phyloP scores from a whole-genome alignment of 1,140 invertebrate species.

The Pseudachorutes palmiensis region DNA sequence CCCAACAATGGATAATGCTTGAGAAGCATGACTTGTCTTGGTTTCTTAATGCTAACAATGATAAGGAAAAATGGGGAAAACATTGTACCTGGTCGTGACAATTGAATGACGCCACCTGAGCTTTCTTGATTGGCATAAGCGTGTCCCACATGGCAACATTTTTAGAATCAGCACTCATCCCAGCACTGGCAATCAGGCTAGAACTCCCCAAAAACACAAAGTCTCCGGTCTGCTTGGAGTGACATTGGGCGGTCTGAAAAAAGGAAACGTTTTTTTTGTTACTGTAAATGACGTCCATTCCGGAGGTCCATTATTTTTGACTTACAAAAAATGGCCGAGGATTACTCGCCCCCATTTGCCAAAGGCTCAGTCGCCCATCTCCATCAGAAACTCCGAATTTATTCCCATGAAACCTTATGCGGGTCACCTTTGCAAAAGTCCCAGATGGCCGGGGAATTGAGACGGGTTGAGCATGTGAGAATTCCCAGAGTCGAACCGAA shows the following conservation, averaged over 20 bases:
- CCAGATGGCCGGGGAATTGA: constrained; percentile 80
- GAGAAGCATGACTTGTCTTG: background rate
- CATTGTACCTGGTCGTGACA: constrained; percentile 65
- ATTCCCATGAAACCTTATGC: constrained; percentile 93
- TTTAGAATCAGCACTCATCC: constrained; percentile 89
- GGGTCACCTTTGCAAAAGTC: constrained; percentile 90
- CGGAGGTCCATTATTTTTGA: constrained; percentile 37
- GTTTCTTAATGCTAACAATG: no score
- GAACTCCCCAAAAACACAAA: constrained; percentile 96
- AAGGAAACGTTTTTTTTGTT: background rate
- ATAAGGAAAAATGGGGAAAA: background rate
- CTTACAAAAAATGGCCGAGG: constrained; percentile 92
- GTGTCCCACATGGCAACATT: constrained; percentile 99
- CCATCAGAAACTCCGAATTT: constrained; percentile 91
- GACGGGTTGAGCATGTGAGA: constrained; percentile 84
- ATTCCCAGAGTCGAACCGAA: constrained; percentile 95
- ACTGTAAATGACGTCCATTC: background rate
- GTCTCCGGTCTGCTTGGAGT: constrained; percentile 93
- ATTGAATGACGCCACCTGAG: constrained; percentile 81
- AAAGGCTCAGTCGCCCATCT: constrained; percentile 77
- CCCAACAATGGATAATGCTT: background rate
- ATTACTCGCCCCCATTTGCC: constrained; percentile 70
- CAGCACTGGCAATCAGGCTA: constrained; percentile 93
- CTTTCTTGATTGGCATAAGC: constrained; percentile 86
- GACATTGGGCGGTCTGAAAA: constrained; percentile 85